Evolutionary conservation across 2,113 vertebrate genomes (phyloP), one percentile per base, ranked within the genome.

Genomic region (Henicopernis longicauda): DNA sequence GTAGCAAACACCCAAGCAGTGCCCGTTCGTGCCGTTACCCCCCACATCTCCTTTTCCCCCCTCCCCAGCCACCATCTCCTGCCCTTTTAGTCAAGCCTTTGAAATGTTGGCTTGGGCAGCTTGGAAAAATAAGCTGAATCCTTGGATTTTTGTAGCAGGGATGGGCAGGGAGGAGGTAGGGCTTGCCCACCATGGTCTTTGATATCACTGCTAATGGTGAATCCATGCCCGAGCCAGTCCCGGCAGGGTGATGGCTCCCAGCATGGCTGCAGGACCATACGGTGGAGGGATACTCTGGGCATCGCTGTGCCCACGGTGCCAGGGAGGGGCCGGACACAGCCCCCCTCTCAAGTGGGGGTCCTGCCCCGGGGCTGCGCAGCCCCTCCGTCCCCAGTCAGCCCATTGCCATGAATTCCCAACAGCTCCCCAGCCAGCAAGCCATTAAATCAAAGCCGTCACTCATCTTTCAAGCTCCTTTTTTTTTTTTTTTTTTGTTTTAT

Each of bases 181-280:
- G 6, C 10, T 44, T 8, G 2, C 18, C 20, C 44, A 2, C 2
- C 1, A 0, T 0, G 6, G 25, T 2, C 45, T 38, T 32, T 11
- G 67, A 1, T 2, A 3, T 4, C 7, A 1, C 11, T 13, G 4
- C 77, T 18, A 7, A 29, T 0, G 9, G 44, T 42, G 55, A 11
- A 31, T 9, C 40, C 2, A 3, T 11, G 36, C 20, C 70, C 11
- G 1, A 13, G 49, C 2, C 3, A 11, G 32, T 27, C 47, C 11
- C 32, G 20, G 83, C 8, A 5, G 25, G 49, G 13, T 3, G 5
- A 9, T 15, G 26, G 47, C 27, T 63, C 26, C 65, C 27, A 6
- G 82, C 38, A 7, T 1, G 2, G 71, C 26, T 34, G 16, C 52
- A 11, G 66, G 50, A 32, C 4, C 7, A 3, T 9, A 0, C 2